A percentile compares a stretch with the other conserved stretches of the same genome.
phyloP scores from a whole-genome alignment of 2,113 vertebrate species.

The Oncorhynchus kisutch region DNA sequence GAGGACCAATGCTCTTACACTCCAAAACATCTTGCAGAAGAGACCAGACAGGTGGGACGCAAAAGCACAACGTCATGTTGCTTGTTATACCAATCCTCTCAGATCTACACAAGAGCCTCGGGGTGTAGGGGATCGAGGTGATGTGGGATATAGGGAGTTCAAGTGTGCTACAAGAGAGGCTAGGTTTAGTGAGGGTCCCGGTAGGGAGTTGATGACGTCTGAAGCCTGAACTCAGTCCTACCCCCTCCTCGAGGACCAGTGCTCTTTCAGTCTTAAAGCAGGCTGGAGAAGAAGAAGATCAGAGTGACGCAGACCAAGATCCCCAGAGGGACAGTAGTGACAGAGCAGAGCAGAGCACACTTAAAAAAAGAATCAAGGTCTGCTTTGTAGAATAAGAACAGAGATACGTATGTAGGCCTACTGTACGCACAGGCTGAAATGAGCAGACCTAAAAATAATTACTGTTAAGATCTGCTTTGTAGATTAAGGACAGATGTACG shows the following conservation, averaged over 20 bases:
- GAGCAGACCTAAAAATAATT: constrained; percentile 30
- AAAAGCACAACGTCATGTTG: too few species aligned
- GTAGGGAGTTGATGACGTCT: not conserved
- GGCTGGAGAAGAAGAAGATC: not conserved
- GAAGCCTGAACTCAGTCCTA: not conserved
- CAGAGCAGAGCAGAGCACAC: constrained; percentile 40
- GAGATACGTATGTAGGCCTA: not conserved
- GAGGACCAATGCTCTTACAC: too few species aligned
- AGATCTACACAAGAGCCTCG: too few species aligned
- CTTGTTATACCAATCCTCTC: too few species aligned
- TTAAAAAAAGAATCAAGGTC: constrained; percentile 22
- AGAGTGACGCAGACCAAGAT: constrained; percentile 29
- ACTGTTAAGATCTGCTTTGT: not conserved
- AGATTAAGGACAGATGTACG: constrained; percentile 33
- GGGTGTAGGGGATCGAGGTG: too few species aligned
- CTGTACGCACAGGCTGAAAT: too few species aligned
- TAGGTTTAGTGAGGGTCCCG: not conserved
- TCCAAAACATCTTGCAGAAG: too few species aligned
- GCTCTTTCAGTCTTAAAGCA: constrained; percentile 27
- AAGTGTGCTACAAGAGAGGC: too few species aligned
- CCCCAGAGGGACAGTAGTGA: constrained; percentile 28
- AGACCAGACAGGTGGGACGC: too few species aligned
- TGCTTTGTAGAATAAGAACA: constrained; percentile 32
- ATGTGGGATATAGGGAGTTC: too few species aligned
- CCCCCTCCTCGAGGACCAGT: not conserved